phyloP scores from a whole-genome alignment of 2,888 invertebrate genomes.

The Drosophila multiciliata region DNA sequence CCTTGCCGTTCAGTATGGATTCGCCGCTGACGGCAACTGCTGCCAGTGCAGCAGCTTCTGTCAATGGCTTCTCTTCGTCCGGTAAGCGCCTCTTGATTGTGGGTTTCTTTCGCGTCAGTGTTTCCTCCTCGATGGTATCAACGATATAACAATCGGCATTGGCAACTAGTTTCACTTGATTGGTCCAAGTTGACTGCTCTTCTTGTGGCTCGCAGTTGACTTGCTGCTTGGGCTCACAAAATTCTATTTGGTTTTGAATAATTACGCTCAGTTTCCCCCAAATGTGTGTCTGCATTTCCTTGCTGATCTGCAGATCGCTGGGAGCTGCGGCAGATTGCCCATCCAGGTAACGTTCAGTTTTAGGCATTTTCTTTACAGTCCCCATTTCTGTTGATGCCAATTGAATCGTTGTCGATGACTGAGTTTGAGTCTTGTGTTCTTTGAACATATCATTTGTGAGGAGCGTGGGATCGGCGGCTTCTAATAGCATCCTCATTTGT shows the following conservation, averaged over 20 bases:
- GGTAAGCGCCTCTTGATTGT: background rate
- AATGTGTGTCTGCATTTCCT: slow-evolving; percentile 10
- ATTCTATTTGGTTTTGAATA: background rate
- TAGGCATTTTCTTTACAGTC: background rate
- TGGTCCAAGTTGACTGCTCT: background rate
- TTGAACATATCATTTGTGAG: slow-evolving; percentile 75
- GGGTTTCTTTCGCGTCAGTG: background rate
- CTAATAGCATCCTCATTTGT: slow-evolving; percentile 66
- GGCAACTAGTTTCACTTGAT: slow-evolving; percentile 4
- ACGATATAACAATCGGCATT: background rate
- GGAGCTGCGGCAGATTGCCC: background rate
- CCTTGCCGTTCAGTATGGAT: background rate
- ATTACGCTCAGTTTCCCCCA: slow-evolving; percentile 1
- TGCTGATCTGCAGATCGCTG: slow-evolving; percentile 1
- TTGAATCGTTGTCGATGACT: background rate
- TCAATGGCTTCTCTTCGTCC: background rate
- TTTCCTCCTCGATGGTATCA: slow-evolving; percentile 1
- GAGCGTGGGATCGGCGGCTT: slow-evolving; percentile 76
- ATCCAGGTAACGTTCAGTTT: slow-evolving; percentile 2
- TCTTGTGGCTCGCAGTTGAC: background rate
- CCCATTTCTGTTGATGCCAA: background rate
- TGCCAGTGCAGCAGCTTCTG: slow-evolving; percentile 1
- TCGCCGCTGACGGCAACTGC: slow-evolving; percentile 1
- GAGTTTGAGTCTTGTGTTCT: background rate
- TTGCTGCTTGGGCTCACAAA: slow-evolving; percentile 1